These are phyloP conservation scores for Melikaiella ostensackeni DNA, from an alignment of 2,888 invertebrate species.

Conservation along the genomic window DNA sequence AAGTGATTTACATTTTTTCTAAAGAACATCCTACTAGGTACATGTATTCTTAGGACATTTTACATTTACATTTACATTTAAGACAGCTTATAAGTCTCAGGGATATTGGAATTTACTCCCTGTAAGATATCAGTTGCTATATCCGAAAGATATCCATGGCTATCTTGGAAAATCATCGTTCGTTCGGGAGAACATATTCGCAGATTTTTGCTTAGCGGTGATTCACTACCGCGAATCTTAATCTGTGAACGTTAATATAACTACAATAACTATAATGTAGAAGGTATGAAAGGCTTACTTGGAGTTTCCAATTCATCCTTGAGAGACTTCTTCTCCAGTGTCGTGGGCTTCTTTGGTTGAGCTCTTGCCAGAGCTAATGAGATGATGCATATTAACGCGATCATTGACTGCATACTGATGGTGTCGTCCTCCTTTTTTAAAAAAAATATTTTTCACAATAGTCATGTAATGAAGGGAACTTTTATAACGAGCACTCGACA, in stretches of 20 bases:
- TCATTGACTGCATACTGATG: conserved; percentile 71
- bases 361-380: conserved; percentile 69
- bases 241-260: neutral
- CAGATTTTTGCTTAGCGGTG: no score
- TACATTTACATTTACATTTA: no score
- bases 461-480: neutral
- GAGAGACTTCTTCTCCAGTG: conserved; percentile 62
- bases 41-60: no score
- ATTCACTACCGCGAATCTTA: no score
- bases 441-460: neutral
- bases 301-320: conserved; percentile 64
- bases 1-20: no score
- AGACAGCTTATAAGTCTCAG: no score
- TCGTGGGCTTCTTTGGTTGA: conserved; percentile 63
- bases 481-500: neutral
- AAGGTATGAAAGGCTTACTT: conserved; percentile 49
- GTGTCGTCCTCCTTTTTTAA: neutral
- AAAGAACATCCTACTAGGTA: no score
- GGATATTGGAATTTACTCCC: no score
- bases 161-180: no score
- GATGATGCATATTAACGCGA: conserved; percentile 68
- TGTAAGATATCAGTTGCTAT: no score
- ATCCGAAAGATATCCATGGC: no score
- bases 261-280: neutral
- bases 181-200: no score